These are phyloP conservation scores for Glyptemys insculpta DNA, from an alignment of 2,797 vertebrate genomes.

Conservation along the genomic window DNA sequence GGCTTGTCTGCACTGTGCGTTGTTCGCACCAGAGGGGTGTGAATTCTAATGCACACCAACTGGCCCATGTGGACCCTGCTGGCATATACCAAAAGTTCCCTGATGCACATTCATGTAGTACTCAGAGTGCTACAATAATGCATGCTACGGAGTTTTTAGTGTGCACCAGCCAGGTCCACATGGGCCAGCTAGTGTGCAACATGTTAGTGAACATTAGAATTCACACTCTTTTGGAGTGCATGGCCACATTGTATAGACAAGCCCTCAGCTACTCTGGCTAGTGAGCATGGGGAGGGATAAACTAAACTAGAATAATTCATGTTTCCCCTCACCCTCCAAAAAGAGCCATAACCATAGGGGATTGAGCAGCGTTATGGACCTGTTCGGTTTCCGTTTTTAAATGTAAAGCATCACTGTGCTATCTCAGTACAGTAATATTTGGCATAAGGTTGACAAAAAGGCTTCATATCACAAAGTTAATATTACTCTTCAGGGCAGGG, in stretches of 20 bases:
- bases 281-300: neutral
- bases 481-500: neutral
- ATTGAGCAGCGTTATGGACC: neutral
- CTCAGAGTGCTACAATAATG: neutral
- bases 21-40: neutral
- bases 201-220: neutral
- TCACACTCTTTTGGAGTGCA: neutral
- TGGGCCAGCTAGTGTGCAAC: neutral
- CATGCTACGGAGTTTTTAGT: neutral
- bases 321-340: neutral
- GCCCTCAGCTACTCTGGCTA: neutral
- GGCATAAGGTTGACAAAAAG: neutral
- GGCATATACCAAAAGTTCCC: neutral
- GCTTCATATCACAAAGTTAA: accelerated
- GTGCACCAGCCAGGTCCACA: neutral
- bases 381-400: neutral
- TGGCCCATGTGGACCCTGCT: neutral
- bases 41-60: neutral
- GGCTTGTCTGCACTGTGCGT: neutral
- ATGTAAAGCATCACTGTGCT: accelerated
- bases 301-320: neutral
- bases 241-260: neutral
- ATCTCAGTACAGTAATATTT: neutral
- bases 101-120: neutral
- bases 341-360: neutral